Evolutionary conservation across 2,113 vertebrate genomes (phyloP).

Genomic region (Gymnocephalus cernua): DNA sequence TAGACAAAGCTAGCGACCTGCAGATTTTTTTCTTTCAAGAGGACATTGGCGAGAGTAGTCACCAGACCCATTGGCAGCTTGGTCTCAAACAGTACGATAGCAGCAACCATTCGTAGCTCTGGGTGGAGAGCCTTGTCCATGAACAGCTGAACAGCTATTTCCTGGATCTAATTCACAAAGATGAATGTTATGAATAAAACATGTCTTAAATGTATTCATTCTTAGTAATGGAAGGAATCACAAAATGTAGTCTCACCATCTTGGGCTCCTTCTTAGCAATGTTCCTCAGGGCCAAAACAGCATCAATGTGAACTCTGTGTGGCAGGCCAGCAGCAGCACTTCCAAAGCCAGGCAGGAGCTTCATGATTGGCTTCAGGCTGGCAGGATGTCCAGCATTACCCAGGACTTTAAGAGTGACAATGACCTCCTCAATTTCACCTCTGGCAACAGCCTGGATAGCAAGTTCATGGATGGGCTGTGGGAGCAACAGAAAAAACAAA

Average conservation of each 20-base stretch:
- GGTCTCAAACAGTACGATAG: slow-evolving; percentile 87
- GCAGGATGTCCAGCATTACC: slow-evolving; percentile 88
- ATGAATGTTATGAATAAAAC: not conserved
- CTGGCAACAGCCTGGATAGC: slow-evolving; percentile 77
- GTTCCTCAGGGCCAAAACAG: slow-evolving; percentile 86
- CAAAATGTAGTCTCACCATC: slow-evolving; percentile 74
- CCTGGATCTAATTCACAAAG: slow-evolving; percentile 84
- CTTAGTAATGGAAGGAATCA: not conserved
- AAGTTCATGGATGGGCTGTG: slow-evolving; percentile 86
- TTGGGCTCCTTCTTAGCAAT: slow-evolving; percentile 86
- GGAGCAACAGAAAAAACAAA: slow-evolving; percentile 5
- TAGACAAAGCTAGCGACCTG: slow-evolving; percentile 88
- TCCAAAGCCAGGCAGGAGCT: slow-evolving; percentile 83
- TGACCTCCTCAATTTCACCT: slow-evolving; percentile 76
- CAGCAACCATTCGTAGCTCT: slow-evolving; percentile 86
- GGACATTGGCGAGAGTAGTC: slow-evolving; percentile 76
- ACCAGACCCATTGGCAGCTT: slow-evolving; percentile 83
- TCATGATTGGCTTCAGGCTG: slow-evolving; percentile 88
- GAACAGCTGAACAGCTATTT: slow-evolving; percentile 84
- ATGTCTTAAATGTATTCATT: not conserved
- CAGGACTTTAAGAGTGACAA: slow-evolving; percentile 85
- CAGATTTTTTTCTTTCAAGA: slow-evolving; percentile 83
- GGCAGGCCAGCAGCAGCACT: slow-evolving; percentile 73
- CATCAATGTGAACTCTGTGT: slow-evolving; percentile 82
- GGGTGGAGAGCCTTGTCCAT: slow-evolving; percentile 78